Conservation (phyloP, 2,113 vertebrate species). For the Odocoileus hemionus region DNA sequence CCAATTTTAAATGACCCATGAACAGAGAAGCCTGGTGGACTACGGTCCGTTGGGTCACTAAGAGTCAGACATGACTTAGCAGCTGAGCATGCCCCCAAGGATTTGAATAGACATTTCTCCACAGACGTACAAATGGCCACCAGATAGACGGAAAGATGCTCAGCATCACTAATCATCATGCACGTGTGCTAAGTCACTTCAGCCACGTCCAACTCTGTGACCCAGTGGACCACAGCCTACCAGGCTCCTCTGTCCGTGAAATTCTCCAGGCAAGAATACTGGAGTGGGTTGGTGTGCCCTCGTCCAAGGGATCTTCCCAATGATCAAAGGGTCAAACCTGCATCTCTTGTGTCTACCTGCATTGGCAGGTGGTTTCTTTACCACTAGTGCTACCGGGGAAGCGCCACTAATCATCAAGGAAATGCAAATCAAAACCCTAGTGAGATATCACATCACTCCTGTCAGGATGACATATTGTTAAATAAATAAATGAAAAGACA, state of each 20-base stretch:
- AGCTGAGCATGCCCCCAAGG: not conserved
- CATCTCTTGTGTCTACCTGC: not conserved
- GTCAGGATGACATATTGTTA: not conserved
- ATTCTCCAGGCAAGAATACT: not conserved
- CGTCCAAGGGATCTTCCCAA: not conserved
- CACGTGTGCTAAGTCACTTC: not conserved
- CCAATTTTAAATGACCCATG: not conserved
- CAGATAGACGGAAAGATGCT: not conserved
- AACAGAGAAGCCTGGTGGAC: not conserved
- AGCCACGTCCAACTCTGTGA: not conserved
- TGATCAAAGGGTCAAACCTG: rapidly evolving
- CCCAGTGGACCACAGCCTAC: not conserved
- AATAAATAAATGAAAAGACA: not conserved
- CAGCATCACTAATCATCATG: not conserved
- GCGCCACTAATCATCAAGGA: not conserved
- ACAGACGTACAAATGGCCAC: not conserved
- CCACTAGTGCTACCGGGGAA: not conserved
- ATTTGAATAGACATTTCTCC: not conserved
- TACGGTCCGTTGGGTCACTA: not conserved
- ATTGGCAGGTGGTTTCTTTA: not conserved
- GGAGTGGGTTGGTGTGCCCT: not conserved
- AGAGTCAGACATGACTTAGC: not conserved
- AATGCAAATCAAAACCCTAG: not conserved
- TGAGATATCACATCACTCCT: not conserved
- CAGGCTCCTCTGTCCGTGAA: not conserved